Conservation (phyloP, 2,113 vertebrate species). For the Hypocryptadius cinnamomeus region DNA sequence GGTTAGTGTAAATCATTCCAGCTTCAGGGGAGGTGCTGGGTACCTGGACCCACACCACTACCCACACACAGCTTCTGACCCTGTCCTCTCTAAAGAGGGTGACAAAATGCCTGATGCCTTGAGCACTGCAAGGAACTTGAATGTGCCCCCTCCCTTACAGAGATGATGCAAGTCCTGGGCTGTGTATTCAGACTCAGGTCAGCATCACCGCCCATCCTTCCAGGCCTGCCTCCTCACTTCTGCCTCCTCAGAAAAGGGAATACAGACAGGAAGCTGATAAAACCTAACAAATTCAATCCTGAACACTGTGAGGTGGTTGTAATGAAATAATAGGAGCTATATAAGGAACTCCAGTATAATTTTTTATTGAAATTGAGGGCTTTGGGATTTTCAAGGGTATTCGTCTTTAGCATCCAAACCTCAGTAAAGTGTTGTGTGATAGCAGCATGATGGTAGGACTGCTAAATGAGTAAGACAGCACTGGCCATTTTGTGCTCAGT, state of each 20-base stretch:
- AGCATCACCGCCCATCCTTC: not conserved
- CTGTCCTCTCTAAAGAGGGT: not conserved
- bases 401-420: not conserved
- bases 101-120: not conserved
- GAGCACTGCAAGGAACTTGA: not conserved
- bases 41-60: not conserved
- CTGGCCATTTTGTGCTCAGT: not conserved
- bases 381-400: rapidly evolving
- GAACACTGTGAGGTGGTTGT: not conserved
- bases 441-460: not conserved
- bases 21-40: not conserved
- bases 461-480: not conserved
- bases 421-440: not conserved
- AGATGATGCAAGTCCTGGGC: not conserved
- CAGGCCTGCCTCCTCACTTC: not conserved
- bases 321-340: not conserved
- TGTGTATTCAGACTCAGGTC: rapidly evolving
- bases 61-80: not conserved
- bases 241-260: not conserved
- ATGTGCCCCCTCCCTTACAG: rapidly evolving
- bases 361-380: not conserved
- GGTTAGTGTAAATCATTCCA: not conserved
- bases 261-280: not conserved
- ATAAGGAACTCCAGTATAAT: not conserved
- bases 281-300: not conserved